phyloP scores from a whole-genome alignment of 2,888 invertebrate species.

The Rhogogaster chlorosoma region DNA sequence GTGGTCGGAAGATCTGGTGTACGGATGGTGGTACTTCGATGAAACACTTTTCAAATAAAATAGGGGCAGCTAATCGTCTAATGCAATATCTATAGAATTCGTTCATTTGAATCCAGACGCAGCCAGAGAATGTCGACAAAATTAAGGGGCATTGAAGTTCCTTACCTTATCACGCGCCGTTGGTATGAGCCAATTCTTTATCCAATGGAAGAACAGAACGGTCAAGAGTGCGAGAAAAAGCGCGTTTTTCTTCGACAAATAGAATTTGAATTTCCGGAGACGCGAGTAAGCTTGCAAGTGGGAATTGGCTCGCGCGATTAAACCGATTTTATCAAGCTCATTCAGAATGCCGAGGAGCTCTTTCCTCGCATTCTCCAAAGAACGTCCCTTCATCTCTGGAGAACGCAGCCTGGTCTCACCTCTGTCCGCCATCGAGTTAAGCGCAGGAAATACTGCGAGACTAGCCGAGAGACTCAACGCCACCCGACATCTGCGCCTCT shows the following conservation, averaged over 20 bases:
- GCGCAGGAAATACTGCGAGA: slow-evolving; percentile 36
- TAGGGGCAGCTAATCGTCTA: not conserved
- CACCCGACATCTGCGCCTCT: slow-evolving; percentile 38
- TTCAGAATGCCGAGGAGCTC: slow-evolving; percentile 64
- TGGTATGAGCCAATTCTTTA: not conserved
- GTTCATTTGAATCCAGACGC: not conserved
- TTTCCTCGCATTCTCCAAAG: slow-evolving; percentile 63
- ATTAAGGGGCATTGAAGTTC: not conserved
- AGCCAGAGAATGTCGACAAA: slow-evolving; percentile 58
- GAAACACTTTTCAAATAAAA: slow-evolving; percentile 66
- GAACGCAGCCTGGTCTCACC: slow-evolving; percentile 53
- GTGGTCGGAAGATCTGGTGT: slow-evolving; percentile 84
- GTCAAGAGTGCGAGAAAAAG: not conserved
- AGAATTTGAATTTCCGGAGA: slow-evolving; percentile 55
- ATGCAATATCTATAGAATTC: no score
- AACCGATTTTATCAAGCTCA: slow-evolving; percentile 60
- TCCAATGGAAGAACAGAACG: not conserved
- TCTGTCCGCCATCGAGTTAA: slow-evolving; percentile 62
- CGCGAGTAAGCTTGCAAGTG: slow-evolving; percentile 58
- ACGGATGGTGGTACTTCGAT: slow-evolving; percentile 66
- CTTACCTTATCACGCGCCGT: slow-evolving; percentile 19
- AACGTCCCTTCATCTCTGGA: slow-evolving; percentile 56
- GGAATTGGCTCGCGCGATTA: slow-evolving; percentile 56
- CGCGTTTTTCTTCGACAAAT: slow-evolving; percentile 24
- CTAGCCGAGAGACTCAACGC: not conserved